These are phyloP conservation scores for Cyprinodon diabolis DNA, from an alignment of 2,797 vertebrate species.

Conservation along the genomic window DNA sequence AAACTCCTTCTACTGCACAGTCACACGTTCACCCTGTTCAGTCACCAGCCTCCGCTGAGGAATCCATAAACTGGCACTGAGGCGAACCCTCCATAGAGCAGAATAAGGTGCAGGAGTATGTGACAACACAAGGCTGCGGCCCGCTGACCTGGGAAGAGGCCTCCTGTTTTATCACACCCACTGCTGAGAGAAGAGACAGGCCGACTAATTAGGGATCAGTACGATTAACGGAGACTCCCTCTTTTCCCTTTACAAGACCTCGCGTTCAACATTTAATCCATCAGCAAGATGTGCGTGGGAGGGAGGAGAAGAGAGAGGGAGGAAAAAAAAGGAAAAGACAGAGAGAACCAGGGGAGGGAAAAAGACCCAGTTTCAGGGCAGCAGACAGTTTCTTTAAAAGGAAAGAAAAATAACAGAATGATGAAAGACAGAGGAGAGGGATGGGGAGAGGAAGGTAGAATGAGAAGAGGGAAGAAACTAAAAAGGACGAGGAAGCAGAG, in stretches of 20 bases:
- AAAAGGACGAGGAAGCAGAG: conserved; percentile 37
- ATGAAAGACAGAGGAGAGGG: conserved; percentile 52
- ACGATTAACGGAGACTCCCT: conserved; percentile 64
- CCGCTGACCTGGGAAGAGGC: conserved; percentile 50
- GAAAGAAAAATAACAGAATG: conserved; percentile 62
- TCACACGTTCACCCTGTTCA: conserved; percentile 24
- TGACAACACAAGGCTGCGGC: conserved; percentile 25
- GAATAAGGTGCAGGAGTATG: conserved; percentile 13
- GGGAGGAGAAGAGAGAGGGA: conserved; percentile 25
- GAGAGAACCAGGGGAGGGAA: conserved; percentile 46
- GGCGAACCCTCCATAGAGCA: conserved; percentile 18
- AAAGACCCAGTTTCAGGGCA: conserved; percentile 65
- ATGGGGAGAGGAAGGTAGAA: conserved; percentile 39
- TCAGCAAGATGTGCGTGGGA: conserved; percentile 57
- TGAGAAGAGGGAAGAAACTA: conserved; percentile 19
- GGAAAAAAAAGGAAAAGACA: conserved; percentile 4
- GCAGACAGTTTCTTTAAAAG: conserved; percentile 64
- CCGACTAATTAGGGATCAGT: conserved; percentile 62
- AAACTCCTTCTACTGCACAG: conserved; percentile 9
- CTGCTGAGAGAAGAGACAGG: conserved; percentile 41
- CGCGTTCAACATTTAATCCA: conserved; percentile 61
- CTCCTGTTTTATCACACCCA: conserved; percentile 47
- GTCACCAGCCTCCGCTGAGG: conserved; percentile 30
- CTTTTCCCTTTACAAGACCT: conserved; percentile 42
- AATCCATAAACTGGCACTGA: conserved; percentile 30